Percentiles rank a stretch among this genome's conserved stretches.
Conservation (phyloP, 2,113 vertebrate genomes). For the Hylia prasina region DNA sequence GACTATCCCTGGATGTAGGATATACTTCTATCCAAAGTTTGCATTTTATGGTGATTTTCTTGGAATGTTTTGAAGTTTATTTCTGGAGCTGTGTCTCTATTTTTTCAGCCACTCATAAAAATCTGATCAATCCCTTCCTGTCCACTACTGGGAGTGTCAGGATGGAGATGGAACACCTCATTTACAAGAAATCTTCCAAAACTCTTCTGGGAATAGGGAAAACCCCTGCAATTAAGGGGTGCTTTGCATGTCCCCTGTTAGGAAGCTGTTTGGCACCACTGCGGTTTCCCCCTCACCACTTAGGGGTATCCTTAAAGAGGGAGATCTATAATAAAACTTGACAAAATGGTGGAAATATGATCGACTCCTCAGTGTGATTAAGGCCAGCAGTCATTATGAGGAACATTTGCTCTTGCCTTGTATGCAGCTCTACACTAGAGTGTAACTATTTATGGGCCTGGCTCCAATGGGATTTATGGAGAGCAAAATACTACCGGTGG, state of each 20-base stretch:
- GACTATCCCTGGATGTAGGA: background rate
- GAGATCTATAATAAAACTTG: constrained; percentile 60
- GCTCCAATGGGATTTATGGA: constrained; percentile 50
- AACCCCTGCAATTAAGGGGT: background rate
- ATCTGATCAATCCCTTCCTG: background rate
- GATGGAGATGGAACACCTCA: background rate
- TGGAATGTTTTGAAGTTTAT: background rate
- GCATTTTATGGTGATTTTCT: background rate
- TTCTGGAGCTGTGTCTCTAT: background rate
- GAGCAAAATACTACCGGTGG: background rate
- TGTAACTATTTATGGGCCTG: constrained; percentile 65
- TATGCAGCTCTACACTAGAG: constrained; percentile 16
- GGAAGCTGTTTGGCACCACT: background rate
- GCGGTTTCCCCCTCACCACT: background rate
- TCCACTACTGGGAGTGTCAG: background rate
- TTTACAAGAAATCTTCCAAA: background rate
- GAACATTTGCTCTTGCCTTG: constrained; percentile 61
- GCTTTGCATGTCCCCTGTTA: background rate
- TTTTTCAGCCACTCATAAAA: background rate
- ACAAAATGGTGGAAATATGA: constrained; percentile 65
- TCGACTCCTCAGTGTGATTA: constrained; percentile 26
- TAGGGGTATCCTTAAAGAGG: background rate
- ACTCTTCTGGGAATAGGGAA: background rate
- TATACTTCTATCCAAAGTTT: background rate
- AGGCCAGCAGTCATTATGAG: constrained; percentile 36